These are phyloP conservation scores for Felis chaus DNA, from an alignment of 2,113 vertebrate species.

Conservation along the genomic window DNA sequence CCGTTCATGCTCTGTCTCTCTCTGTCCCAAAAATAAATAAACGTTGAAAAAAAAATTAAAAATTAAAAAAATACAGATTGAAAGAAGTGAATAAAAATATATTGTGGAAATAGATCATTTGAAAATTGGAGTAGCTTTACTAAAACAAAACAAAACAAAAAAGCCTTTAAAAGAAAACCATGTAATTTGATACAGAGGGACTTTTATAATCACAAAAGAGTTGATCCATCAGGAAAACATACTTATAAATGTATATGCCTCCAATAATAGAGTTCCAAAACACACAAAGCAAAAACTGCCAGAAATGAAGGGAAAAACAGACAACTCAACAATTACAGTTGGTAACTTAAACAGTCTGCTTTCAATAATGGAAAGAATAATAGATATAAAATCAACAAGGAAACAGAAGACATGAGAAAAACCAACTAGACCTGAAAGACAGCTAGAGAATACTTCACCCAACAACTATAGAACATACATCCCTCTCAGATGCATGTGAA, in stretches of 20 bases:
- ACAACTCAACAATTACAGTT: neutral
- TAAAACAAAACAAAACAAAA: neutral
- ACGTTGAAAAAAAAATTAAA: too few species aligned
- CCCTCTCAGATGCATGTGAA: neutral
- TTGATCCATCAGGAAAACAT: neutral
- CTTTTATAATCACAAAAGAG: neutral
- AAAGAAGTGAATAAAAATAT: neutral
- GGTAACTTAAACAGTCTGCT: neutral
- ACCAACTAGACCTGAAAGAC: neutral
- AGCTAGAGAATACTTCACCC: neutral
- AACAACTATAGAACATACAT: neutral
- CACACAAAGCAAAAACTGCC: neutral
- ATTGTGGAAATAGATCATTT: neutral
- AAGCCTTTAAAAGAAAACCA: neutral
- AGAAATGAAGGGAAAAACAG: neutral
- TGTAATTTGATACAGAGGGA: neutral
- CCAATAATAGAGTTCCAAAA: neutral
- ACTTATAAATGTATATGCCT: neutral
- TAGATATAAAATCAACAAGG: neutral
- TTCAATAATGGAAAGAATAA: neutral
- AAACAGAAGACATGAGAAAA: neutral
- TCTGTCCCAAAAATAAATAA: too few species aligned
- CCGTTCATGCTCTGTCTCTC: too few species aligned
- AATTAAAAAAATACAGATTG: too few species aligned
- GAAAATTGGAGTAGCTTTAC: neutral